Conservation (phyloP, 2,888 invertebrate genomes). For the Hymenopus coronatus region DNA sequence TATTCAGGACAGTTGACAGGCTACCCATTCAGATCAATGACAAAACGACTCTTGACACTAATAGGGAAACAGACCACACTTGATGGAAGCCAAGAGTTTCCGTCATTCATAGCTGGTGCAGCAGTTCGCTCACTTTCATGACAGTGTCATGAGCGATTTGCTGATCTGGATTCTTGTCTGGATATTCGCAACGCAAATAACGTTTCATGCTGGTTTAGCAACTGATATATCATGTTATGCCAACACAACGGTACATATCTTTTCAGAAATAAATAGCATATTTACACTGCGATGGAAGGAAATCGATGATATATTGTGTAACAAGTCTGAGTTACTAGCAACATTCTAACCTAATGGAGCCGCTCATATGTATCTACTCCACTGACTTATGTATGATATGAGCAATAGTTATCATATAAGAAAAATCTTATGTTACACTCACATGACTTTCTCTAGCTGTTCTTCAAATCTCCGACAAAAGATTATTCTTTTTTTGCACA, state of each 20-base stretch:
- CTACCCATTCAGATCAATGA: neutral
- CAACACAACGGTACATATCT: neutral
- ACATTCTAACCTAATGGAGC: too few species aligned
- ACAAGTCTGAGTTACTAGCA: too few species aligned
- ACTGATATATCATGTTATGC: neutral
- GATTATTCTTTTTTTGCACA: too few species aligned
- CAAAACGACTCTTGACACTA: neutral
- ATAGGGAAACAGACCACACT: neutral
- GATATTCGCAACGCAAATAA: neutral
- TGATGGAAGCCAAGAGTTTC: neutral
- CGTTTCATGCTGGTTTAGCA: neutral
- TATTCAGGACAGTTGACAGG: neutral
- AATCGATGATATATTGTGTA: too few species aligned
- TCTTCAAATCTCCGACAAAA: too few species aligned
- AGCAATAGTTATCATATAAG: too few species aligned
- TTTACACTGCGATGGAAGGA: too few species aligned
- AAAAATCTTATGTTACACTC: too few species aligned
- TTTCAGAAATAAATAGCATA: neutral
- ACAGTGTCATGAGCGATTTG: neutral
- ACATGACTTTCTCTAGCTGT: too few species aligned
- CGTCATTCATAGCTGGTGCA: neutral
- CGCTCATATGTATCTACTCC: too few species aligned
- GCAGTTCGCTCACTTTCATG: neutral
- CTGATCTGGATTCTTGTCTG: neutral
- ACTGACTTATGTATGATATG: too few species aligned